These are phyloP conservation scores for Calephelis nemesis DNA, from an alignment of 1,140 invertebrate species.

Conservation along the genomic window DNA sequence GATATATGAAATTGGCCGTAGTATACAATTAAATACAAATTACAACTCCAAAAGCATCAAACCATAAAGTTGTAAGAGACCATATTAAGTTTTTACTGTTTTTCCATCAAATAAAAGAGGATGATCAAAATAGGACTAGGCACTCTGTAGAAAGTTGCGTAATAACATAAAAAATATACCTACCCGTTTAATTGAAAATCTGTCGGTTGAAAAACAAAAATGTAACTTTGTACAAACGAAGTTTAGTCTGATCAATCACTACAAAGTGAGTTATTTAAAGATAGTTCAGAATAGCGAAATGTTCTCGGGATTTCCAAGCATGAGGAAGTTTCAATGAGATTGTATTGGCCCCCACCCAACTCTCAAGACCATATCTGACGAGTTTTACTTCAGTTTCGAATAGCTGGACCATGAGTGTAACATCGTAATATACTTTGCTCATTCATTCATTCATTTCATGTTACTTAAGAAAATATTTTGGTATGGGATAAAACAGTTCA, in stretches of 20 bases:
- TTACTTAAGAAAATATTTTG: neutral
- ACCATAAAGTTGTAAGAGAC: too few species aligned
- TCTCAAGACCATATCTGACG: constrained; percentile 40
- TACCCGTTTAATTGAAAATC: too few species aligned
- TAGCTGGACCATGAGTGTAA: constrained; percentile 27
- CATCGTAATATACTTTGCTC: constrained; percentile 5
- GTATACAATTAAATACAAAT: too few species aligned
- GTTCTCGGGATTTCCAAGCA: constrained; percentile 34
- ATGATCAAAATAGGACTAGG: too few species aligned
- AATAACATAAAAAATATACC: too few species aligned
- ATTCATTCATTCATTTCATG: neutral
- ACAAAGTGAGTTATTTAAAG: constrained; percentile 39
- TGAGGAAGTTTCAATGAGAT: constrained; percentile 44
- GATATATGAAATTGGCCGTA: too few species aligned
- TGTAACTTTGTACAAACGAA: constrained; percentile 10
- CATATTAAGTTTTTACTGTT: too few species aligned
- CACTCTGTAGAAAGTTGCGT: too few species aligned
- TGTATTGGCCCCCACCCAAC: constrained; percentile 45
- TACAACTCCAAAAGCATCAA: too few species aligned
- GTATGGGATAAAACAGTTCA: neutral
- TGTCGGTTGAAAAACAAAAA: neutral
- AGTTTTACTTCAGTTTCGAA: constrained; percentile 40
- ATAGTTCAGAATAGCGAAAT: constrained; percentile 30
- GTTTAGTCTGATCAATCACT: constrained; percentile 39
- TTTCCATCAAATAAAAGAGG: too few species aligned